Evolutionary conservation across 2,888 invertebrate species (phyloP), one percentile per base, ranked within the genome.

Genomic region (Brachyptera risi): DNA sequence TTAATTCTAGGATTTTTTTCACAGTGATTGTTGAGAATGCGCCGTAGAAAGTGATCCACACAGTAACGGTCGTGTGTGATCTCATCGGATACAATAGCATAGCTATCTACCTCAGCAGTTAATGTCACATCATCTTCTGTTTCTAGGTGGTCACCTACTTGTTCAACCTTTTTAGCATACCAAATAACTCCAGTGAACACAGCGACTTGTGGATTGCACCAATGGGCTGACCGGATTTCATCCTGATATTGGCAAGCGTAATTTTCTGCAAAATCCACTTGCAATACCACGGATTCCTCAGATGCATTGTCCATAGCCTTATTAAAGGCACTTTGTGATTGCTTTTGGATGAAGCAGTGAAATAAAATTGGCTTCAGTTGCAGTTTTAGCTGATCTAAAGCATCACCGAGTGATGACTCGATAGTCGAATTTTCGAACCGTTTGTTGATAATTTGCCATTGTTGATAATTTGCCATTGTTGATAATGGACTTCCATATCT

Each of bases 161-260:
- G 7, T 31, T n/a, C n/a, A n/a, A n/a, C n/a, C n/a, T n/a, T n/a
- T n/a, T n/a, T n/a, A n/a, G n/a, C 54, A 21, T 35, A 58, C 58
- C 58, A 40, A 23, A 35, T 35, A 31, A 50, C 51, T 23, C 23
- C 26, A 7, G 23, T 50, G 51, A 50, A 50, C n/a, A 50, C 51
- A 24, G 51, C 31, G 17, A 50, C 51, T 50, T 50, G 51, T 24
- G 26, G n/a, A 50, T 50, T 24, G 24, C 17, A 27, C 51, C 51
- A 21, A 24, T 21, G 51, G 19, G 51, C 51, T 17, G 17, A 17
- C 17, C 15, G 17, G 11, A 31, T 31, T 31, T 31, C 31, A 31
- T 31, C 31, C 11, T 31, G 31, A 31, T 31, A 31, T 7, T 31
- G 31, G 31, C 31, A 31, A 31, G 31, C 11, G 11, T n/a, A n/a